Conservation (phyloP, 2,797 vertebrate species). For the Dermochelys coriacea region DNA sequence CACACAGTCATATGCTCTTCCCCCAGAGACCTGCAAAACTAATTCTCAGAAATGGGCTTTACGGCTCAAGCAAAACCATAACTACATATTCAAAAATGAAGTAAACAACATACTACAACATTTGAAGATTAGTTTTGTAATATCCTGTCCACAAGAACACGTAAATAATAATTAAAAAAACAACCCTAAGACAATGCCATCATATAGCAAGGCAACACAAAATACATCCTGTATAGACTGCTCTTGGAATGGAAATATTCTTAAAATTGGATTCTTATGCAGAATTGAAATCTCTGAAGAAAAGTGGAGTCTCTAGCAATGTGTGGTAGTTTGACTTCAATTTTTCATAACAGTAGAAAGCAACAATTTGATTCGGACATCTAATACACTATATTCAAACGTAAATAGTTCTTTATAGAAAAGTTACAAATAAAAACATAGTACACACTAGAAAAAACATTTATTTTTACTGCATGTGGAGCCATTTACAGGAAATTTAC, state of each 20-base stretch:
- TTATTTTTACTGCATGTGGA: neutral
- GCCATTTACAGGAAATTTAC: neutral
- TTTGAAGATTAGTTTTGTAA: constrained; percentile 11
- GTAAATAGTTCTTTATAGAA: neutral
- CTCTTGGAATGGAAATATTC: neutral
- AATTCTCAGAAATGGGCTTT: neutral
- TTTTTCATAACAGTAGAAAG: neutral
- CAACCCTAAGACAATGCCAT: neutral
- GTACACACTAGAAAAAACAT: rapidly evolving
- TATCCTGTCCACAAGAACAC: neutral
- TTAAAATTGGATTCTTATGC: neutral
- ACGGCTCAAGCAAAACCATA: neutral
- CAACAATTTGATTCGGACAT: neutral
- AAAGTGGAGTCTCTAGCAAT: neutral
- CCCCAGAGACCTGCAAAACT: neutral
- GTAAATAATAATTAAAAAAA: neutral
- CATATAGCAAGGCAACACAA: neutral
- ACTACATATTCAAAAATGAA: neutral
- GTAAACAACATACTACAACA: neutral
- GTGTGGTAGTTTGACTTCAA: neutral
- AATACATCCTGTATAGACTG: neutral
- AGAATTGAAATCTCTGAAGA: neutral
- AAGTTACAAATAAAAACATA: rapidly evolving
- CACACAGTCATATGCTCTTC: neutral
- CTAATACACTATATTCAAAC: rapidly evolving